Evolutionary conservation across 1,140 invertebrate species (phyloP).

Genomic region (Monomorium pharaonis): DNA sequence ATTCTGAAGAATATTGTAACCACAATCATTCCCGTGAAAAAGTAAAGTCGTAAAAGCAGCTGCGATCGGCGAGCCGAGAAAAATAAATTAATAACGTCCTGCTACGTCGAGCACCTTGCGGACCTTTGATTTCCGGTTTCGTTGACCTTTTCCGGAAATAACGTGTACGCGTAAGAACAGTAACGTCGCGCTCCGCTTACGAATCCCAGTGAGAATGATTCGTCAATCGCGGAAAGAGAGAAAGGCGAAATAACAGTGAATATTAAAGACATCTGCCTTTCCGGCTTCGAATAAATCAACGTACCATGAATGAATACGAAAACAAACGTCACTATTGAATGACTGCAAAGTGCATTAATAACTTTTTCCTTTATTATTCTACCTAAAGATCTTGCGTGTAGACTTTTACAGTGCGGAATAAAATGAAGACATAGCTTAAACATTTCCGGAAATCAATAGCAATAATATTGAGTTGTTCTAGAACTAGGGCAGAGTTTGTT

Average conservation of each 20-base stretch:
- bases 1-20: not conserved
- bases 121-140: conserved; percentile 71
- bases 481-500: too few species aligned
- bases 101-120: conserved; percentile 58
- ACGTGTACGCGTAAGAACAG: conserved; percentile 36
- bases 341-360: not conserved
- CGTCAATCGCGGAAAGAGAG: conserved; percentile 40
- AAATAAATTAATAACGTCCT: conserved; percentile 69
- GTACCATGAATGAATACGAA: conserved; percentile 1
- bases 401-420: not conserved
- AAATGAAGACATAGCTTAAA: not conserved
- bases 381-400: not conserved
- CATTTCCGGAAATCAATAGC: not conserved
- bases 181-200: conserved; percentile 48
- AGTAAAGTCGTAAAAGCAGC: conserved; percentile 52
- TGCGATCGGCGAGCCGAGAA: conserved; percentile 65
- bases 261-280: conserved; percentile 64
- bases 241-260: not conserved
- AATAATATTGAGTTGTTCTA: not conserved
- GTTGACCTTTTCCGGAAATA: conserved; percentile 68
- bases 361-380: not conserved
- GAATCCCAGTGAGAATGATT: conserved; percentile 59
- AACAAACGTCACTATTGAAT: not conserved
- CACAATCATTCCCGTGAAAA: conserved; percentile 50
- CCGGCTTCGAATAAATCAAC: conserved; percentile 43